Conservation (phyloP, 2,888 invertebrate genomes). For the Invenusta paracnida region DNA sequence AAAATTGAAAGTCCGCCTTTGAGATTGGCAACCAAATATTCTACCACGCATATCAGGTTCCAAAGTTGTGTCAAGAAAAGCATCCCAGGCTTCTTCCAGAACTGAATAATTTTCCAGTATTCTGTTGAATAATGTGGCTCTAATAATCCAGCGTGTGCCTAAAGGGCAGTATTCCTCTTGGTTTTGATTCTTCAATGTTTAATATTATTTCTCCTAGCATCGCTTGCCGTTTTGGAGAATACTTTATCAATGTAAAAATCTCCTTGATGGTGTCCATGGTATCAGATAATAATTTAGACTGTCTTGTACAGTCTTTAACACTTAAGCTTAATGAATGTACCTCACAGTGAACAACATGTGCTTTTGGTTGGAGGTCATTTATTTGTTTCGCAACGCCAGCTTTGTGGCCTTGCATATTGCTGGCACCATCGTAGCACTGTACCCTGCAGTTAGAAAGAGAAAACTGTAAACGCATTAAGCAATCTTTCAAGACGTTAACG, state of each 20-base stretch:
- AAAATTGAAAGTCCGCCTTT: neutral
- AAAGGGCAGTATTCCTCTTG: neutral
- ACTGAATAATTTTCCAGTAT: neutral
- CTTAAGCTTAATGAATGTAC: no score
- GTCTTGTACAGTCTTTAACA: neutral
- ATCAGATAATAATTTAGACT: neutral
- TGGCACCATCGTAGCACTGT: neutral
- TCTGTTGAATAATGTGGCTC: neutral
- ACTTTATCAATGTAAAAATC: neutral
- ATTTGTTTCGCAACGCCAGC: neutral
- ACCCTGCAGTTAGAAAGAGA: neutral
- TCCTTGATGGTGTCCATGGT: neutral
- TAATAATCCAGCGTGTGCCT: neutral
- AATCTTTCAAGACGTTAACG: neutral
- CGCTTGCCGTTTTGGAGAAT: neutral
- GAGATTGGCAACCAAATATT: neutral
- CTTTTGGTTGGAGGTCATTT: neutral
- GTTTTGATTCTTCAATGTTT: neutral
- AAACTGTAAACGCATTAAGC: neutral
- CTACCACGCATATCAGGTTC: neutral
- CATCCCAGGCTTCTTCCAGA: neutral
- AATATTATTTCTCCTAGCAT: neutral
- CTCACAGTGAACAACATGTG: neutral
- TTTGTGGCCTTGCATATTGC: neutral
- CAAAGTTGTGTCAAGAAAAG: neutral